Evolutionary conservation across 1,140 invertebrate species (phyloP).

Genomic region (Centruroides sculpturatus): DNA sequence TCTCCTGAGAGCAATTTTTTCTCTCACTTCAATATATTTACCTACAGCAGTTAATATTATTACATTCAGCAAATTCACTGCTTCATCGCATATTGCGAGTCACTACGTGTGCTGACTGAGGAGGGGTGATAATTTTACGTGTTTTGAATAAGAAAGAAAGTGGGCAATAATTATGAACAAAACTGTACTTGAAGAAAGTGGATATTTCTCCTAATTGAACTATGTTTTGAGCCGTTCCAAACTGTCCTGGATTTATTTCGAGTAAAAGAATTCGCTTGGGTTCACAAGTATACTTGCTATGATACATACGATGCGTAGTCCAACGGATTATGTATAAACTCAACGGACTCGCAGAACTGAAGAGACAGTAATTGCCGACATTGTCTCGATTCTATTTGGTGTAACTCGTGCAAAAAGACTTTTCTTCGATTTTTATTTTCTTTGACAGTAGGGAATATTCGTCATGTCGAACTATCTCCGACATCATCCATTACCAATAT

Average conservation of each 20-base stretch:
- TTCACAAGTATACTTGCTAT: conserved; percentile 46
- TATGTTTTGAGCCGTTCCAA: conserved; percentile 86
- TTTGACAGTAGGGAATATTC: too few relatives aligned
- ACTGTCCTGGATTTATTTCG: conserved; percentile 87
- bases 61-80: conserved; percentile 49
- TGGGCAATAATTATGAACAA: conserved; percentile 80
- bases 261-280: conserved; percentile 61
- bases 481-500: too few relatives aligned
- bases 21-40: conserved; percentile 44
- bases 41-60: conserved; percentile 64
- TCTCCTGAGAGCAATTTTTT: neutral
- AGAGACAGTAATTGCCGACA: conserved; percentile 22
- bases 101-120: conserved; percentile 42
- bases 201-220: conserved; percentile 27
- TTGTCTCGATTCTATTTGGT: conserved; percentile 20
- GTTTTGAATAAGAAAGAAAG: conserved; percentile 59
- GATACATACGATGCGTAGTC: conserved; percentile 64
- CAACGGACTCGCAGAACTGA: conserved; percentile 35
- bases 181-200: conserved; percentile 61
- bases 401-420: conserved; percentile 10
- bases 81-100: conserved; percentile 45
- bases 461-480: too few relatives aligned
- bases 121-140: conserved; percentile 70
- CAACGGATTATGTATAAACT: conserved; percentile 65
- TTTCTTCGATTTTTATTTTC: too few relatives aligned